A percentile compares a stretch with the other conserved stretches of the same genome.
Evolutionary conservation across 2,797 vertebrate species (phyloP).

Genomic region (Protosalanx chinensis): DNA sequence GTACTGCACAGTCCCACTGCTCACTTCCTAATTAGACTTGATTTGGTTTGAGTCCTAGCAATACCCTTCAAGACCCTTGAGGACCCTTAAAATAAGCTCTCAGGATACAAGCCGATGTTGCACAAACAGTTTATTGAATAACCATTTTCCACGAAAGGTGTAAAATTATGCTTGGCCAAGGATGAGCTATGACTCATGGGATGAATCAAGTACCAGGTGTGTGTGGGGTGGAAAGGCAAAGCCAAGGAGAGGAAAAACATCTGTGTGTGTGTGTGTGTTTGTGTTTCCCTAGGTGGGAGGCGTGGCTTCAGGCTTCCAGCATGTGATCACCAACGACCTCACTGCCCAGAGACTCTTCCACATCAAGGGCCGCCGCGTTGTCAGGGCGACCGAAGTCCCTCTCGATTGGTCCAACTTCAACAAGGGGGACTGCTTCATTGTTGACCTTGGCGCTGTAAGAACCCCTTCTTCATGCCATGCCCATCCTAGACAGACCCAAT

Average conservation of each 20-base stretch:
- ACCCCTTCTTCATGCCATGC: background rate
- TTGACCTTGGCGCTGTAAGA: conserved; percentile 84
- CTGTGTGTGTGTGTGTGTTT: background rate
- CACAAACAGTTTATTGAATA: background rate
- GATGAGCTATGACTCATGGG: conserved; percentile 25
- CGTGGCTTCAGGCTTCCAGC: conserved; percentile 85
- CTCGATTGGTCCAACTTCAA: conserved; percentile 86
- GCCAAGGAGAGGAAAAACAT: conserved; percentile 1
- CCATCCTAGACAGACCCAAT: background rate
- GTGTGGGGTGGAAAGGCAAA: background rate
- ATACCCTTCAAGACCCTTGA: background rate
- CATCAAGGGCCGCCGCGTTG: conserved; percentile 84
- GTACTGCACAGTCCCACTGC: conserved; percentile 54
- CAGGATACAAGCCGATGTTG: conserved; percentile 3
- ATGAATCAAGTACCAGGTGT: background rate
- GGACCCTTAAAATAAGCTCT: background rate
- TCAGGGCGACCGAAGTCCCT: conserved; percentile 84
- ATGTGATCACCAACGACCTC: conserved; percentile 86
- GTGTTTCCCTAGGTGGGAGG: conserved; percentile 76
- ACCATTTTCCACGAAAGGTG: conserved; percentile 14
- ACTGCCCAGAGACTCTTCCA: conserved; percentile 80
- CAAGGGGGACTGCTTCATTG: conserved; percentile 88
- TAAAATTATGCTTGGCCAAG: conserved; percentile 6
- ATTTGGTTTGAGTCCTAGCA: background rate
- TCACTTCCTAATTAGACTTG: background rate